phyloP scores from a whole-genome alignment of 2,113 vertebrate species.

The Calonectris borealis region DNA sequence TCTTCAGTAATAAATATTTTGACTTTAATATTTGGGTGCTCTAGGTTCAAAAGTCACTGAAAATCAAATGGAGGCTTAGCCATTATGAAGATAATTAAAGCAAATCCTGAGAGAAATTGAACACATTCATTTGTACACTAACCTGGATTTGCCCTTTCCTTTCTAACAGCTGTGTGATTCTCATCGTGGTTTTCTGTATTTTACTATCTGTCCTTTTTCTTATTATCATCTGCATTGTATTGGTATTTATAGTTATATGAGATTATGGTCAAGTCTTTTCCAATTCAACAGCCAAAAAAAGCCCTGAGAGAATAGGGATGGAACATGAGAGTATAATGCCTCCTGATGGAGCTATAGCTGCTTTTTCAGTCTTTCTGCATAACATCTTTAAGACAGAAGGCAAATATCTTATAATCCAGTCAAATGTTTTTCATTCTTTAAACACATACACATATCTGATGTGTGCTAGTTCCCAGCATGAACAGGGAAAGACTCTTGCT shows the following conservation, averaged over 20 bases:
- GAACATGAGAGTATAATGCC: neutral
- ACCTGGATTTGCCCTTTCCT: neutral
- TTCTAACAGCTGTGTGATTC: neutral
- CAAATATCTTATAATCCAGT: neutral
- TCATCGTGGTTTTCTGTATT: neutral
- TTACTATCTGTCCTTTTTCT: neutral
- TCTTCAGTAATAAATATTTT: neutral
- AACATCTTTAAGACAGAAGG: neutral
- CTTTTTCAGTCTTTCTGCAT: neutral
- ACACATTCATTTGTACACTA: neutral
- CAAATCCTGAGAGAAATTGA: neutral
- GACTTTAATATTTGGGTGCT: neutral
- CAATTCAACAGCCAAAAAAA: neutral
- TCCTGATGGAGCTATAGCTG: neutral
- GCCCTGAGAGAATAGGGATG: neutral
- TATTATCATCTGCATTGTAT: neutral
- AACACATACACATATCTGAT: neutral
- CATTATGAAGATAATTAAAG: neutral
- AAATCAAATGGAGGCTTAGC: neutral
- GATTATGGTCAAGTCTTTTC: neutral
- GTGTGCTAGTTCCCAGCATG: neutral
- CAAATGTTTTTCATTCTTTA: neutral
- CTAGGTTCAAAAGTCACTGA: neutral
- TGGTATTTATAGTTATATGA: neutral
- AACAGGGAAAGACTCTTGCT: neutral